Percentiles rank a stretch among this genome's conserved stretches.
phyloP scores from a whole-genome alignment of 2,113 vertebrate species.

The Sialia sialis region DNA sequence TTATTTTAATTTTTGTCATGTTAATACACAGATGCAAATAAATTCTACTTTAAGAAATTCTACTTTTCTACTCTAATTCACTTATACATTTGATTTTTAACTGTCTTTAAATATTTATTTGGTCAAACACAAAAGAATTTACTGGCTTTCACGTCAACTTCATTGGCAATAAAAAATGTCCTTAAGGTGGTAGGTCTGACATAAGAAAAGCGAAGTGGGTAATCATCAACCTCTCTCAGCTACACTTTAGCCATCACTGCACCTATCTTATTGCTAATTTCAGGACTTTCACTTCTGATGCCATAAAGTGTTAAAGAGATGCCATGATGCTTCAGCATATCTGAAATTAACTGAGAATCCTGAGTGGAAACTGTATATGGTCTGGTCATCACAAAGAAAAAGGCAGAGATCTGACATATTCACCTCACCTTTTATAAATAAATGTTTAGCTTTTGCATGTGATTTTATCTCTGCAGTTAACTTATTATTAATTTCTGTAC shows the following conservation, averaged over 20 bases:
- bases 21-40: neutral
- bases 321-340: neutral
- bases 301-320: neutral
- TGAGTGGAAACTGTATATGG: neutral
- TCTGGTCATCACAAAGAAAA: neutral
- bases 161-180: neutral
- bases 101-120: neutral
- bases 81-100: neutral
- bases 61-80: neutral
- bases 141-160: neutral
- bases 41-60: neutral
- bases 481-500: neutral
- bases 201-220: neutral
- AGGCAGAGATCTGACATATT: neutral
- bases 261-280: neutral
- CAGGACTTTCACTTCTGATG: neutral
- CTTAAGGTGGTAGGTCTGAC: neutral
- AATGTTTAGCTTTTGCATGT: neutral
- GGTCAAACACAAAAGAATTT: neutral
- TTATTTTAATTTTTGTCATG: neutral
- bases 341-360: neutral
- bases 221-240: neutral
- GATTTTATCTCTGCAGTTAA: neutral
- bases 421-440: neutral
- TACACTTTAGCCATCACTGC: neutral